Conservation (phyloP, 2,797 vertebrate genomes). For the Argentina silus region DNA sequence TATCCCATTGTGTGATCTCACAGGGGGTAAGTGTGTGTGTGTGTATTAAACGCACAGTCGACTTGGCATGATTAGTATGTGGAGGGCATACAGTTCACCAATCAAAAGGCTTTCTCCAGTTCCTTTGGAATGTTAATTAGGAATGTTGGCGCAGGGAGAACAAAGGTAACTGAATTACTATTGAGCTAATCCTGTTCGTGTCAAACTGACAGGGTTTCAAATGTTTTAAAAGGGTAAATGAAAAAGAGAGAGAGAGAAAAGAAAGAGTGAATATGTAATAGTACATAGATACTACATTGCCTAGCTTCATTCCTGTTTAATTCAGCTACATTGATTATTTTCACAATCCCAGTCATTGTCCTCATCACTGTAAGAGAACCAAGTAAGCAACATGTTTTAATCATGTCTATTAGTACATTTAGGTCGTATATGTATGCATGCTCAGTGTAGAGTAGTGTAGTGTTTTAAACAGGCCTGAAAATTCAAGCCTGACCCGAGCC, state of each 20-base stretch:
- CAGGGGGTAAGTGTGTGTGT: not conserved
- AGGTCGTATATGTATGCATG: not conserved
- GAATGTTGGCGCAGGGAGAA: constrained; percentile 41
- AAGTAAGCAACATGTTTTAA: not conserved
- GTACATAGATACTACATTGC: constrained; percentile 61
- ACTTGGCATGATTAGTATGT: constrained; percentile 42
- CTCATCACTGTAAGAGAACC: constrained; percentile 42
- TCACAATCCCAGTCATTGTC: constrained; percentile 68
- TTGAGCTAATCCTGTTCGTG: constrained; percentile 2
- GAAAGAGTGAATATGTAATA: constrained; percentile 1
- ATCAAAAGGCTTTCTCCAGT: constrained; percentile 42
- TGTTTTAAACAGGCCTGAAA: too few species aligned
- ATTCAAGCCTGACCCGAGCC: too few species aligned
- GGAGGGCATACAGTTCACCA: constrained; percentile 51
- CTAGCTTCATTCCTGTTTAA: constrained; percentile 59
- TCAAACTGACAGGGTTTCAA: constrained; percentile 49
- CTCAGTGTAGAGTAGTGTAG: too few species aligned
- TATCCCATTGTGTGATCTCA: not conserved
- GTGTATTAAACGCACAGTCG: constrained; percentile 7
- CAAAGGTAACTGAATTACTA: constrained; percentile 57
- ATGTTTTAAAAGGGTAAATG: constrained; percentile 40
- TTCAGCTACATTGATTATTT: constrained; percentile 71
- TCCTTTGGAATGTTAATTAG: constrained; percentile 11
- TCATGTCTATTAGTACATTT: not conserved
- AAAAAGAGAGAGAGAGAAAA: constrained; percentile 26